A percentile compares a stretch with the other conserved stretches of the same genome.
phyloP scores from a whole-genome alignment of 2,113 vertebrate genomes.

The Pampusana beccarii region DNA sequence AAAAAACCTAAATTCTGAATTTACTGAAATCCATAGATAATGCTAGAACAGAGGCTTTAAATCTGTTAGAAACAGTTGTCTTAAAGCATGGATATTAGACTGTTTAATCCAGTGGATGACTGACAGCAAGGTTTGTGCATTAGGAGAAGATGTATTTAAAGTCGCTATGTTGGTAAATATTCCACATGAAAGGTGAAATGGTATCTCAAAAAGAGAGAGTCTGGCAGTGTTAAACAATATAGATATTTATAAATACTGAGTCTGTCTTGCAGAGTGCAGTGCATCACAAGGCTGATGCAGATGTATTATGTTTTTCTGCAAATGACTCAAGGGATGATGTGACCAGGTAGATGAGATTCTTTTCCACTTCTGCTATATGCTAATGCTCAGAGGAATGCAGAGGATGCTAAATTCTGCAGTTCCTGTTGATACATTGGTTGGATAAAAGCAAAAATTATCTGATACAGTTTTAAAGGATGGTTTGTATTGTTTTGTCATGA shows the following conservation, averaged over 20 bases:
- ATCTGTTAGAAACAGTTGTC: neutral
- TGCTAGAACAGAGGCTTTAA: neutral
- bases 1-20: neutral
- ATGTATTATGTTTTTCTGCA: neutral
- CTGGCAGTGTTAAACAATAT: neutral
- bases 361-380: neutral
- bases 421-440: neutral
- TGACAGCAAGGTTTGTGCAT: neutral
- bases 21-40: neutral
- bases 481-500: neutral
- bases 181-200: neutral
- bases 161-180: neutral
- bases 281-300: neutral
- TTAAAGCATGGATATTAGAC: neutral
- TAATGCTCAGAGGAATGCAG: neutral
- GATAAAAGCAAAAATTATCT: neutral
- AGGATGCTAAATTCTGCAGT: neutral
- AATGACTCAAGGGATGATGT: neutral
- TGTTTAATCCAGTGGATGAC: neutral
- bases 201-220: neutral
- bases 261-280: neutral
- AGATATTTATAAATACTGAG: neutral
- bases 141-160: neutral
- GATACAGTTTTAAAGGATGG: neutral
- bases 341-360: neutral